A percentile compares a stretch with the other conserved stretches of the same genome.
phyloP scores from a whole-genome alignment of 2,797 vertebrate species.

The Malacoraja senta region DNA sequence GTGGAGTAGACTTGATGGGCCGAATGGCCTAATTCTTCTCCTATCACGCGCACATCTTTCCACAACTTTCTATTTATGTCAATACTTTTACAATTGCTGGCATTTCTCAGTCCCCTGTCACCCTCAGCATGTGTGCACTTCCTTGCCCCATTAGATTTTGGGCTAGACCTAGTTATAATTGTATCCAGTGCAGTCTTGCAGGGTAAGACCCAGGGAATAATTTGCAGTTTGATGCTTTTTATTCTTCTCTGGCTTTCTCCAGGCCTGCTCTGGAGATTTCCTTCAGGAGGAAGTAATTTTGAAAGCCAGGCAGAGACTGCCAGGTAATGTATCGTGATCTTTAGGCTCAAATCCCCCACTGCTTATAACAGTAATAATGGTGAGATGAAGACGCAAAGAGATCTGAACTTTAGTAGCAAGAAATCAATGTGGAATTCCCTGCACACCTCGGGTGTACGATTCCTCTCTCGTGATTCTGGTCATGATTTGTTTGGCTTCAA shows the following conservation, averaged over 20 bases:
- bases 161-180: background rate
- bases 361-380: background rate
- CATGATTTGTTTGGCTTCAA: background rate
- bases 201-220: background rate
- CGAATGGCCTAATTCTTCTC: no score
- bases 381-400: conserved; percentile 4
- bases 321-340: background rate
- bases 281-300: background rate
- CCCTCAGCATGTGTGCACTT: background rate
- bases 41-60: no score
- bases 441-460: background rate
- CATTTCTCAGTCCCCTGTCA: background rate
- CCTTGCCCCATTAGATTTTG: background rate
- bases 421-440: conserved; percentile 7
- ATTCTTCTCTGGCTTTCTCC: background rate
- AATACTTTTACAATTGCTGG: background rate
- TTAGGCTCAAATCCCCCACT: background rate
- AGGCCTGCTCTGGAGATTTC: background rate
- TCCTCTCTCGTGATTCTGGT: conserved; percentile 11
- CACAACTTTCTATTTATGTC: background rate
- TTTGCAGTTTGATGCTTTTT: background rate
- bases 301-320: background rate
- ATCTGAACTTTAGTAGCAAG: conserved; percentile 7
- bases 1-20: no score
- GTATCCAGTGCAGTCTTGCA: background rate